Percentiles rank a stretch among this genome's conserved stretches.
Conservation (phyloP, 2,113 vertebrate species). For the Caretta caretta region DNA sequence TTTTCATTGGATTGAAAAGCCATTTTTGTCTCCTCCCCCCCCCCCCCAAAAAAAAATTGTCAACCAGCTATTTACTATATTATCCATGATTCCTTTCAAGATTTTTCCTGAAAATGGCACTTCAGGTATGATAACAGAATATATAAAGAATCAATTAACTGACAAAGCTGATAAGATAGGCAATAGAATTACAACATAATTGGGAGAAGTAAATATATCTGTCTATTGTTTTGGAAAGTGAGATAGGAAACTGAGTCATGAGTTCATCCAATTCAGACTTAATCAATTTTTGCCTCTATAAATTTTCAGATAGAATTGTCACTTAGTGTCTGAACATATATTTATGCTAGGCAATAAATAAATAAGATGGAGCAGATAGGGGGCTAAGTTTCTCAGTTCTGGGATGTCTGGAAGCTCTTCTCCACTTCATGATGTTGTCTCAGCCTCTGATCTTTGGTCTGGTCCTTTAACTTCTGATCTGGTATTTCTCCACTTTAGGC, state of each 20-base stretch:
- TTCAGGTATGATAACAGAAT: neutral
- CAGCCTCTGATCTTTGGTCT: neutral
- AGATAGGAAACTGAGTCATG: neutral
- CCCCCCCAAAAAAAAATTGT: neutral
- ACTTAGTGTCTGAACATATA: neutral
- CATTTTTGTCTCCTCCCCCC: neutral
- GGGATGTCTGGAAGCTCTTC: neutral
- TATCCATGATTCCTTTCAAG: neutral
- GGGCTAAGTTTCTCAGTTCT: neutral
- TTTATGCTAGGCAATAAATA: neutral
- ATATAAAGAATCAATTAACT: neutral
- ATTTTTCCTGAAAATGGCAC: neutral
- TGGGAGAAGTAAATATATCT: neutral
- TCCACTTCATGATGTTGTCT: neutral
- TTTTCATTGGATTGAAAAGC: neutral
- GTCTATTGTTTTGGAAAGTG: neutral
- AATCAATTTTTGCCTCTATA: neutral
- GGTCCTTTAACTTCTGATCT: neutral
- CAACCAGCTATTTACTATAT: neutral
- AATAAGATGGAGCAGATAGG: neutral
- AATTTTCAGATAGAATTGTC: neutral
- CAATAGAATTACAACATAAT: neutral
- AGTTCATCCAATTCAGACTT: neutral
- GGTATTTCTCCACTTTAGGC: neutral
- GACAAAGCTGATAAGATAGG: neutral